Base-by-base conservation (phyloP, 2,113 vertebrate species). In the Tor tambroides region DNA sequence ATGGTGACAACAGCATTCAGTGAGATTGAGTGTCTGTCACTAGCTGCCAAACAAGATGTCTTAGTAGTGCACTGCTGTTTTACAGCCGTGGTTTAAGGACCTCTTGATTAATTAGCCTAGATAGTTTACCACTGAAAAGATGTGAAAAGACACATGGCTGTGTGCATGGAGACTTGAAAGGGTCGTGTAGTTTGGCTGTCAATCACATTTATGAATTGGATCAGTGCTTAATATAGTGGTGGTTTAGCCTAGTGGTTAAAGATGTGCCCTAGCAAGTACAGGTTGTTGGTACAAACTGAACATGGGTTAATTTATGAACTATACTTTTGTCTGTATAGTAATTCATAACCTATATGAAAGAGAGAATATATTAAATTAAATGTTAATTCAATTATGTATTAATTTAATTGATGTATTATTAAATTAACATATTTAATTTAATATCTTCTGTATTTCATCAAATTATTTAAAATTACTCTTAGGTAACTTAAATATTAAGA, bases 1-100 rank as follows among this genome's bases (percentile, higher is more conserved):
- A 95, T 94, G 92, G 94, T 92, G 94, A 94, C 92, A 92, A 92
- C 93, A 92, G 92, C 92, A 90, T 88, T 63, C 79, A 81, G 74
- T 79, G 43, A 90, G 89, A 91, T 94, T 83, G 88, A 94, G 93
- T 93, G 91, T 89, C 92, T 87, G 65, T 93, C 92, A 87, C 92
- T 87, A 78, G 67, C 85, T 89, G 89, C 90, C 88, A 84, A 92
- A 87, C 90, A 89, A 90, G 93, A 92, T 90, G 87, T 89, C 79
- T 87, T 81, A 89, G 84, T 87, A 19, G n/a, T 71, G 46, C 35
- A 15, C 10, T 46, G 10, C 11, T 46, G 10, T 46, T 46, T 46
- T 46, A 46, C 43, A 46, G 43, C 43, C 10, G 0, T 46, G 43
- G 43, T 46, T 46, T 46, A 46, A 46, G 43, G 10, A 49, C 63